These are phyloP conservation scores for Clarias macrocephalus DNA, from an alignment of 2,113 vertebrate genomes.

Conservation along the genomic window DNA sequence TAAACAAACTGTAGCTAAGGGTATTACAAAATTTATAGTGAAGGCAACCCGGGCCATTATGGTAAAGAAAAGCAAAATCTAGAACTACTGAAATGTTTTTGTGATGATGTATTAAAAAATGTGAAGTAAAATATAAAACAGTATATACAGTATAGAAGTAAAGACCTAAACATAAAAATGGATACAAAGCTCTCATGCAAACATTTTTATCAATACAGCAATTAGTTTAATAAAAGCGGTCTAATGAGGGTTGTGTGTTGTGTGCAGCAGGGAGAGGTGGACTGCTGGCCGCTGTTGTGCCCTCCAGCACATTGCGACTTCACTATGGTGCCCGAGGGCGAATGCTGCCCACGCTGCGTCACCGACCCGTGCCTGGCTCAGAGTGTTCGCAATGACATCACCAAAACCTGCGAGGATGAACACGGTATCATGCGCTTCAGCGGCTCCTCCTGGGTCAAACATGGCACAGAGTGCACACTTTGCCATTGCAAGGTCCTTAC, in stretches of 20 bases:
- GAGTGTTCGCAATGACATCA: conserved; percentile 92
- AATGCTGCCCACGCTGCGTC: conserved; percentile 92
- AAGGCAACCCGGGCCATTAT: conserved; percentile 4
- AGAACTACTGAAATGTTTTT: neutral
- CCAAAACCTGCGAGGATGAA: conserved; percentile 94
- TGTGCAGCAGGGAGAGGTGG: conserved; percentile 82
- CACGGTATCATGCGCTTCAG: conserved; percentile 90
- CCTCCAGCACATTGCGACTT: conserved; percentile 92
- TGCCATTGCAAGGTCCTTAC: conserved; percentile 89
- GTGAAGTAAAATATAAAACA: neutral
- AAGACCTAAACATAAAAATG: neutral
- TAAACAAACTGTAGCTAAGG: conserved; percentile 25
- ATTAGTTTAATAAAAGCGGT: neutral
- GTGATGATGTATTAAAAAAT: neutral
- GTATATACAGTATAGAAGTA: neutral
- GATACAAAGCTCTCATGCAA: neutral
- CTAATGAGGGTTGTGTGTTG: neutral
- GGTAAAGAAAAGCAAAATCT: neutral
- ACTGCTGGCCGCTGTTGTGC: conserved; percentile 95
- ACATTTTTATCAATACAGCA: neutral
- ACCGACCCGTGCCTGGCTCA: conserved; percentile 93
- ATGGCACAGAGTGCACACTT: conserved; percentile 94
- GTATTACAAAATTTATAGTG: conserved; percentile 19
- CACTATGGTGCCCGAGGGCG: conserved; percentile 86
- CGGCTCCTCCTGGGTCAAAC: conserved; percentile 95